Percentiles rank a stretch among this genome's conserved stretches.
These are phyloP conservation scores for Limnephilus auricula DNA, from an alignment of 2,888 invertebrate species.

Conservation along the genomic window DNA sequence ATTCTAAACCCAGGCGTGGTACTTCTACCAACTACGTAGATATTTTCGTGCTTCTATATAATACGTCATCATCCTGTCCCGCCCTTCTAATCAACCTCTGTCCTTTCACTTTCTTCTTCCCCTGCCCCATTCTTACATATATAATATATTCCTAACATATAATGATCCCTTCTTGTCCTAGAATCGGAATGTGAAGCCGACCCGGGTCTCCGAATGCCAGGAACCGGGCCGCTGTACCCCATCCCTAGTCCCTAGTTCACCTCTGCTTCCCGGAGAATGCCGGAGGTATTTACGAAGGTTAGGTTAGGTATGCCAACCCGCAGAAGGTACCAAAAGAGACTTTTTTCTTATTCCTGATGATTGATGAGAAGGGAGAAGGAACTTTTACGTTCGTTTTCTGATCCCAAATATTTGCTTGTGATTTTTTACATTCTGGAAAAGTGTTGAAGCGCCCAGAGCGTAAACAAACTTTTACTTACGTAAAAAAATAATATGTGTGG, in stretches of 20 bases:
- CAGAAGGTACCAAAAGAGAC: neutral
- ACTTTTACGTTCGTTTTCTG: conserved; percentile 26
- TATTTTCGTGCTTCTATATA: neutral
- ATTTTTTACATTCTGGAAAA: conserved; percentile 6
- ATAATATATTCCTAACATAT: too few species aligned
- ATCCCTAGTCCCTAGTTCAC: neutral
- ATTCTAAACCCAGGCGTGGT: too few species aligned
- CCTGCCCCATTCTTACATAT: neutral
- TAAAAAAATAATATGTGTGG: neutral
- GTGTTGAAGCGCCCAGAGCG: neutral
- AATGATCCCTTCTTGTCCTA: neutral
- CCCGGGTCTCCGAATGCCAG: neutral
- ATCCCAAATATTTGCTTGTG: conserved; percentile 26
- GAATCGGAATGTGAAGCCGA: neutral
- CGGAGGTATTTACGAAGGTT: neutral
- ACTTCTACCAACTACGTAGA: neutral
- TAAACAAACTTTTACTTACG: neutral
- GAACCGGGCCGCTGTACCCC: neutral
- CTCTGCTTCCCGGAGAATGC: neutral
- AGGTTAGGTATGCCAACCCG: neutral
- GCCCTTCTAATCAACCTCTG: neutral
- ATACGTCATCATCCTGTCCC: neutral
- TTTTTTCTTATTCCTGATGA: conserved; percentile 36
- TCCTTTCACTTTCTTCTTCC: neutral
- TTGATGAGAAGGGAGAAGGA: conserved; percentile 6